Conservation (phyloP, 2,888 invertebrate genomes). For the Drosophila pegasa region DNA sequence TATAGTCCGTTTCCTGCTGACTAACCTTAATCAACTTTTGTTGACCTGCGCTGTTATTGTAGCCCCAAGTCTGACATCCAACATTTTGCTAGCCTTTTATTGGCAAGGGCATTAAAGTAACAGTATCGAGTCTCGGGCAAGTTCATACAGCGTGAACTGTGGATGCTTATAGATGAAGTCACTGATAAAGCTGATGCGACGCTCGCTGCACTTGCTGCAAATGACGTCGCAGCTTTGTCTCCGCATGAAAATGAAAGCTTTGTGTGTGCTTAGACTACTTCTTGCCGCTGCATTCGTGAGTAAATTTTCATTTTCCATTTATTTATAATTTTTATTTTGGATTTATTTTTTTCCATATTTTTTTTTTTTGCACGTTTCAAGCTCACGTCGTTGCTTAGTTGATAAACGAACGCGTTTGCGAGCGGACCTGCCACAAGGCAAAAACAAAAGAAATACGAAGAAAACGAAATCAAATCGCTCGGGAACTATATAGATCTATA, state of each 20-base stretch:
- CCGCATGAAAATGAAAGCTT: not conserved
- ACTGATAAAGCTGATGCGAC: not conserved
- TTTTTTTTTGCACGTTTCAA: constrained; percentile 37
- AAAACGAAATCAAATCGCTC: not conserved
- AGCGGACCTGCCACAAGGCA: constrained; percentile 56
- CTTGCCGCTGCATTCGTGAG: constrained; percentile 14
- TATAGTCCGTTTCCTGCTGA: no score
- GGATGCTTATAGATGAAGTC: no score
- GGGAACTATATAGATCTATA: not conserved
- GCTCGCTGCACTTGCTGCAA: not conserved
- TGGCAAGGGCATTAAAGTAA: no score
- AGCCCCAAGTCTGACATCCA: no score
- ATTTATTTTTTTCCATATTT: constrained; percentile 4
- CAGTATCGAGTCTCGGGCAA: no score
- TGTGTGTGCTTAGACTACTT: constrained; percentile 5
- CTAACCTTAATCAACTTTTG: no score
- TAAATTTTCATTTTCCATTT: constrained; percentile 45
- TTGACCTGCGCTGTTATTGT: no score
- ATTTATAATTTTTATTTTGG: constrained; percentile 29
- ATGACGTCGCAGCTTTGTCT: not conserved
- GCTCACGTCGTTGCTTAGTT: constrained; percentile 63
- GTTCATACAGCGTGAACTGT: no score
- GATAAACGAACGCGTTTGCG: constrained; percentile 54
- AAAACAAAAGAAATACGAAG: constrained; percentile 2
- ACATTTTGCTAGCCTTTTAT: no score